Percentiles rank a stretch among this genome's conserved stretches.
Evolutionary conservation across 2,888 invertebrate genomes (phyloP).

Genomic region (Steinernema scapterisci): DNA sequence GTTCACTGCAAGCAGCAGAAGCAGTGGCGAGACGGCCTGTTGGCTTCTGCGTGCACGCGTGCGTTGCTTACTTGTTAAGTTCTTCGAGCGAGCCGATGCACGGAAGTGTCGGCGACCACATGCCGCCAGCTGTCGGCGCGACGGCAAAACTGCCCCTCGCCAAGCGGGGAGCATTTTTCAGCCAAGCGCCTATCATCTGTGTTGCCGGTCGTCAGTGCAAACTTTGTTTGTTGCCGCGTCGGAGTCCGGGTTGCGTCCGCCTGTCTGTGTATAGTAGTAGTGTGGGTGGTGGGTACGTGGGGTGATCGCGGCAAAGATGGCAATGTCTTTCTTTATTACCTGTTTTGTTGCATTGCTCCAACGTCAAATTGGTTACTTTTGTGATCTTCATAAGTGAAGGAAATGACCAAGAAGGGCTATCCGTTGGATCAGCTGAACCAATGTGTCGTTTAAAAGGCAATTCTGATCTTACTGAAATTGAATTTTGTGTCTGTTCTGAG

Average conservation of each 20-base stretch:
- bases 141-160: neutral
- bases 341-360: no score
- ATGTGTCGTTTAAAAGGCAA: no score
- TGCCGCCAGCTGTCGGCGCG: conserved; percentile 14
- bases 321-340: neutral
- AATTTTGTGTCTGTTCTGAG: no score
- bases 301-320: neutral
- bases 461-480: no score
- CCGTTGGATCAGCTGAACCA: no score
- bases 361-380: no score
- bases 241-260: neutral
- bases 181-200: neutral
- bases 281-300: neutral
- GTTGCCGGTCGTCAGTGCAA: neutral
- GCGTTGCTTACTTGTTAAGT: neutral
- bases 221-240: conserved; percentile 21
- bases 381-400: no score
- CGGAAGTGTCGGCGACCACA: neutral
- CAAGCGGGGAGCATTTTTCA: neutral
- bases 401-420: no score
- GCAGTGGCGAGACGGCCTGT: neutral
- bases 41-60: conserved; percentile 22
- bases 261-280: neutral
- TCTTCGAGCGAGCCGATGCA: neutral
- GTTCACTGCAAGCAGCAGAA: neutral